Base-by-base conservation (phyloP, 1,140 invertebrate genomes). In the Parasteatoda tepidariorum region DNA sequence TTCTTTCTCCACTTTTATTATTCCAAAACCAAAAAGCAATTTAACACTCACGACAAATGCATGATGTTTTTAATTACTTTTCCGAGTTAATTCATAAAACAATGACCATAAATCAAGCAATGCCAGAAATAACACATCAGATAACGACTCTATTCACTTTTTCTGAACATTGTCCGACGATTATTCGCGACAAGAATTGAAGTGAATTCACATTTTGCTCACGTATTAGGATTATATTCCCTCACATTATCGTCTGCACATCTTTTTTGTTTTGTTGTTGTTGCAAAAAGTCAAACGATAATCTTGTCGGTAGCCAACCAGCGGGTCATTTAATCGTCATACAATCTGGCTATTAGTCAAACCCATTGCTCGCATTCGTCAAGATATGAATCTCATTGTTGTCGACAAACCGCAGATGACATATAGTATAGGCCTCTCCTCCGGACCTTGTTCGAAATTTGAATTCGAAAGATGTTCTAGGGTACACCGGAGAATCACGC, bases 381-480 rank as follows among this genome's bases (percentile, higher is more conserved):
- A 68, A 79, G 76, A 79, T 79, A 34, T 5, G 30, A 9, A 68
- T 79, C 76, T 68, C 76, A 57, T 57, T 68, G 76, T 68, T 68
- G 48, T 22, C 64, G 41, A 68, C 76, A 59, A 66, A 54, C 55
- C 26, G 11, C 67, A 24, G 34, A 70, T 11, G 26, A 28, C 15
- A 48, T 2, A n/a, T 13, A 0, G 22, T 3, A n/a, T 9, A 61
- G 13, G 33, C 4, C 31, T 28, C 26, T 31, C 48, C 30, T 5
- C 3, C 15, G 13, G 24, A 15, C 26, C 24, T 55, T 48, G 13
- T 15, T 71, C 9, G 28, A 71, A 48, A 55, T 71, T 71, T 15
- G 68, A 71, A 71, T 71, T 71, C 68, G 30, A 48, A 28, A 26
- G 68, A n/a, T 28, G 71, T 33, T 11, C 11, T 13, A 31, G 30